phyloP scores from a whole-genome alignment of 2,797 vertebrate genomes.

The Alca torda region DNA sequence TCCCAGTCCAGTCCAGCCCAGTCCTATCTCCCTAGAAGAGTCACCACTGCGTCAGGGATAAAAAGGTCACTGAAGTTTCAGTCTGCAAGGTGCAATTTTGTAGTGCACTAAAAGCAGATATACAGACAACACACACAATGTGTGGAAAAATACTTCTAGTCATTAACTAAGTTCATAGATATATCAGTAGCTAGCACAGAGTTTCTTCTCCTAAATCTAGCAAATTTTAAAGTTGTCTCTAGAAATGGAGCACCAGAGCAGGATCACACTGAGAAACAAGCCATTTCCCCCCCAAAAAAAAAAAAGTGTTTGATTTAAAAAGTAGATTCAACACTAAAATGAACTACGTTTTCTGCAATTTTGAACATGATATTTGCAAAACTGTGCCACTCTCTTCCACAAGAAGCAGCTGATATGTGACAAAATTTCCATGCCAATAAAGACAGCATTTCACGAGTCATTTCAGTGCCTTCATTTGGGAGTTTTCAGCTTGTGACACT shows the following conservation, averaged over 20 bases:
- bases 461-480: neutral
- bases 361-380: neutral
- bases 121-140: accelerated
- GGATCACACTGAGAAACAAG: neutral
- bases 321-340: neutral
- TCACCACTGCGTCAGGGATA: conserved; percentile 43
- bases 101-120: neutral
- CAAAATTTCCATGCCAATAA: neutral
- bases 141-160: neutral
- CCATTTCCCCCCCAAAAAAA: neutral
- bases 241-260: neutral
- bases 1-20: conserved; percentile 27
- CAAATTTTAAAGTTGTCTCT: neutral
- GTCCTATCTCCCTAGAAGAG: conserved; percentile 36
- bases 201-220: neutral
- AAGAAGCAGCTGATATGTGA: neutral
- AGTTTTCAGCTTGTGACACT: neutral
- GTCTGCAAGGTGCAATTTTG: neutral
- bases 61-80: conserved; percentile 55
- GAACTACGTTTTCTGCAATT: neutral
- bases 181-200: neutral
- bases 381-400: neutral
- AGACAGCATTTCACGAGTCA: neutral
- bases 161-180: neutral
- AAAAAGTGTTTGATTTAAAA: neutral